Evolutionary conservation across 2,888 invertebrate genomes (phyloP), one percentile per base, ranked within the genome.

Genomic region (Synergus japonicus): DNA sequence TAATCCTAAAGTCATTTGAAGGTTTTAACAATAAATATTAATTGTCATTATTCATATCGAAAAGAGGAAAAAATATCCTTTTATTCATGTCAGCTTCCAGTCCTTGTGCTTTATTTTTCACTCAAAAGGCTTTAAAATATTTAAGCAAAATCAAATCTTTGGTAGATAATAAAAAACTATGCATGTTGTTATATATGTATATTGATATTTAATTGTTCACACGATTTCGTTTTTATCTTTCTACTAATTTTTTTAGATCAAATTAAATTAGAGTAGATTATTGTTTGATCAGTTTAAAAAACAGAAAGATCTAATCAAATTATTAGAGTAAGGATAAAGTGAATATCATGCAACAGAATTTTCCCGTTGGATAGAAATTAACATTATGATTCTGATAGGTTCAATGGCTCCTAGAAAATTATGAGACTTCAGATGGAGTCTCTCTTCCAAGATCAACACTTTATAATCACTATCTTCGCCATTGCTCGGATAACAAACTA

Each of bases 321-420:
- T 60, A 22, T 4, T 60, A 5, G 12, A 60, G 8, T 60, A 29
- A 60, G 12, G 12, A 29, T 60, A 60, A 60, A 60, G 22, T 60
- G 60, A 22, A 60, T 22, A 13, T 22, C 60, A 60, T 29, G 22
- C 22, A 60, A 60, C 13, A 60, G 12, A 60, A 60, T 60, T 29
- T 65, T 77, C 54, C 76, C 29, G 41, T 76, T 76, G 76, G 65
- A 3, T 9, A 15, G 13, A 54, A 37, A 49, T 29, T 49, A n/a
- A 49, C 15, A 29, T 9, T 41, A 5, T 37, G 5, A 13, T 54
- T 37, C 22, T 15, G 67, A 73, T 87, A 96, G 96, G 96, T 97
- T 76, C 96, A 97, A 92, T 99, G 99, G 99, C 94, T 99, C 88
- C 94, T 98, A 89, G 98, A 98, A 92, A 98, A 99, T 94, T 99